Base-by-base conservation (phyloP, 2,113 vertebrate genomes). In the Mugil cephalus region DNA sequence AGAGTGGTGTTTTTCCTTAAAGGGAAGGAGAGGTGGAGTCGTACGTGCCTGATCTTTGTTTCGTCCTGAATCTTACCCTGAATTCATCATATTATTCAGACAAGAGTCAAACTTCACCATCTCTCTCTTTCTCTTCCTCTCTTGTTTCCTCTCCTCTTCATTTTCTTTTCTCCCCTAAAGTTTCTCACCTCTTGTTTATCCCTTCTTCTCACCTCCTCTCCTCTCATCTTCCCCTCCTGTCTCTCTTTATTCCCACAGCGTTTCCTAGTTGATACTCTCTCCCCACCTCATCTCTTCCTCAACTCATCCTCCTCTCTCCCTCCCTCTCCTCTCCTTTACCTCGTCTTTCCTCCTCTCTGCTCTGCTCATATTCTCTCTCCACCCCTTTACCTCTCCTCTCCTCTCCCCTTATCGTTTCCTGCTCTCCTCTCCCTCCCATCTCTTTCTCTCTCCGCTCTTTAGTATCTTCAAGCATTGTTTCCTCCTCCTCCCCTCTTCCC, bases 1-100 rank as follows among this genome's bases (percentile, higher is more conserved):
- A 65, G 82, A 89, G 89, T 85, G 68, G 77, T 79, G 61, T 61
- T 85, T 89, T 85, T 84, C 86, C 77, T 77, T 83, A 65, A 80
- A 80, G 67, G 35, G 42, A 55, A 38, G 75, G 64, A 70, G 74
- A 77, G 50, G 51, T 46, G 67, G 74, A 87, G 59, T 89, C 77
- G 24, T 3, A 30, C 24, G 24, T 5, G 24, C 5, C 24, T 30
- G 24, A 30, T 30, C 24, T 30, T 30, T 30, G 24, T 30, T 5
- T 30, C 24, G 24, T 30, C 24, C 24, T 30, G 24, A 30, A 30
- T 39, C 42, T 73, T 61, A 4, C 17, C 15, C 15, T 7, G 0
- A 4, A 19, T 40, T 71, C 30, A 63, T 35, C 14, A 39, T 35
- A 70, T 70, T 39, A 30, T 12, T 21, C 1, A 45, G 15, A 45